phyloP scores from a whole-genome alignment of 2,113 vertebrate species.

The Ictidomys tridecemlineatus region DNA sequence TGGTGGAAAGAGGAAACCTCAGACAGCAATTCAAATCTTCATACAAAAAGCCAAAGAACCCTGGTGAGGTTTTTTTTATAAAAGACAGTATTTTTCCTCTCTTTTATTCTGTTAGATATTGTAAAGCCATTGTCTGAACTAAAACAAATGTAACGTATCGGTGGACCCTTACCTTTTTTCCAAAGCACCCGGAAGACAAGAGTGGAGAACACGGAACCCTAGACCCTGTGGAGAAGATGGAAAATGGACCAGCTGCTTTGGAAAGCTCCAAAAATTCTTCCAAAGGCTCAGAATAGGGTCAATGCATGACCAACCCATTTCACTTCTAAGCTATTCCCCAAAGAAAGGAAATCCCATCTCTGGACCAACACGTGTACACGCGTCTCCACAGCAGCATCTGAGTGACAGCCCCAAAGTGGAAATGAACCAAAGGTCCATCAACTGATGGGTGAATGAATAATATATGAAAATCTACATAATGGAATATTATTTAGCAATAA shows the following conservation, averaged over 20 bases:
- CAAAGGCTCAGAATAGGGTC: not conserved
- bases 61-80: not conserved
- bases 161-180: too few relatives aligned
- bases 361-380: rapidly evolving
- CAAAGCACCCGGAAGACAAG: too few relatives aligned
- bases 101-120: not conserved
- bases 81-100: not conserved
- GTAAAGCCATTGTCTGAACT: not conserved
- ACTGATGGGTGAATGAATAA: too few relatives aligned
- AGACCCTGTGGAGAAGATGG: not conserved
- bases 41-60: not conserved
- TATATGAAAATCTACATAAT: too few relatives aligned
- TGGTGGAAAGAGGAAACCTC: too few relatives aligned
- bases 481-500: not conserved
- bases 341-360: not conserved
- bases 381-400: not conserved
- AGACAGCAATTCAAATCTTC: not conserved
- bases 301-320: not conserved
- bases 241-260: not conserved
- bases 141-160: too few relatives aligned
- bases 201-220: too few relatives aligned
- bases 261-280: not conserved
- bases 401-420: not conserved
- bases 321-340: not conserved
- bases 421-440: not conserved